phyloP scores from a whole-genome alignment of 2,797 vertebrate species.

The Eptatretus atami region DNA sequence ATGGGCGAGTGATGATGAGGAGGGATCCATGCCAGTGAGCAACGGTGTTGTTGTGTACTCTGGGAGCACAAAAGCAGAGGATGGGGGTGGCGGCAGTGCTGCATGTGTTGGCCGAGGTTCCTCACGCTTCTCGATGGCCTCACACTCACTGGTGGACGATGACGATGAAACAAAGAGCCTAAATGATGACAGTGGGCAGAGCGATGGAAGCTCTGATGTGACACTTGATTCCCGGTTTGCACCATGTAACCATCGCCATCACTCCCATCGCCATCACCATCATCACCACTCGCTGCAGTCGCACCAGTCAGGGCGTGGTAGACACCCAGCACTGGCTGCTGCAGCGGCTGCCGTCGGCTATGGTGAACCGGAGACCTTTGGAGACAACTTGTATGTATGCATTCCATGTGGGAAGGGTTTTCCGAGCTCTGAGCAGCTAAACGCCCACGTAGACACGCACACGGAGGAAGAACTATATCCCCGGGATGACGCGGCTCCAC shows the following conservation, averaged over 20 bases:
- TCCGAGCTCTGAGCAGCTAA: conserved; percentile 90
- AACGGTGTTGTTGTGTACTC: conserved; percentile 4
- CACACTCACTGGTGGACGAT: not conserved
- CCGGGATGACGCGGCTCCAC: conserved; percentile 18
- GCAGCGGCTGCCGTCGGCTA: not conserved
- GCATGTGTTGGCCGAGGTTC: not conserved
- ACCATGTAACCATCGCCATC: conserved; percentile 37
- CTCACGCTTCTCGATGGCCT: not conserved
- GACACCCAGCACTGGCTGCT: no score
- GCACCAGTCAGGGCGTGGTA: no score
- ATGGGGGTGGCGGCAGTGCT: not conserved
- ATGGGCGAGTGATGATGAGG: not conserved
- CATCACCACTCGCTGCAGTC: conserved; percentile 22
- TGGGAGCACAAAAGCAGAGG: not conserved
- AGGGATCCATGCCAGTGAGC: not conserved
- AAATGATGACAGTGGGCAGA: conserved; percentile 3
- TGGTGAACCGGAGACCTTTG: conserved; percentile 68
- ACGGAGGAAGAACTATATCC: conserved; percentile 64
- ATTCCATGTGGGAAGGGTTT: conserved; percentile 96
- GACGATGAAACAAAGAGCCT: conserved; percentile 3
- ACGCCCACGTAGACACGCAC: conserved; percentile 88
- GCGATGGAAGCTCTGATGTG: conserved; percentile 43
- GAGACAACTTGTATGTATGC: conserved; percentile 91
- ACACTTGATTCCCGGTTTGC: conserved; percentile 39
- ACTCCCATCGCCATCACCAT: conserved; percentile 56